Conservation (phyloP, 2,797 vertebrate genomes). For the Peromyscus nudipes region DNA sequence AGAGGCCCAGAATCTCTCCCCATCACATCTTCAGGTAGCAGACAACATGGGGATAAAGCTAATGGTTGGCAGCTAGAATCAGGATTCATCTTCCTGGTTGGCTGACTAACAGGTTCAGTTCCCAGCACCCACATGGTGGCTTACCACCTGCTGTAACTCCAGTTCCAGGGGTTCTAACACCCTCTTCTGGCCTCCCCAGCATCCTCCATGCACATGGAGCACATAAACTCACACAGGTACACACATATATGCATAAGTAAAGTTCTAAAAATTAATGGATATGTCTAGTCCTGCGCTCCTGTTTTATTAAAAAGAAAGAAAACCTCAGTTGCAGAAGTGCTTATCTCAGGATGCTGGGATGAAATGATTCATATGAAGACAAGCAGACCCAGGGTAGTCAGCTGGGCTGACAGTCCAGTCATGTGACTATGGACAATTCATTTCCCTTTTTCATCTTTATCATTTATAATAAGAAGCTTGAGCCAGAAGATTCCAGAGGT, state of each 20-base stretch:
- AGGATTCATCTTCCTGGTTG: background rate
- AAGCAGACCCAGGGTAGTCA: background rate
- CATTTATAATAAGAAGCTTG: background rate
- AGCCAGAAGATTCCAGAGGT: background rate
- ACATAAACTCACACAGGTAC: background rate
- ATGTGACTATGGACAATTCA: background rate
- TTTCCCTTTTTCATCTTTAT: background rate
- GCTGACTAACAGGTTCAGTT: background rate
- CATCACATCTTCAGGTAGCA: background rate
- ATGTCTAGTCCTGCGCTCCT: background rate
- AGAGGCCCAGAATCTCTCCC: background rate
- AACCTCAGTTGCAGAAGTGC: background rate
- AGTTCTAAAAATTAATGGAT: background rate
- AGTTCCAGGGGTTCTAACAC: background rate
- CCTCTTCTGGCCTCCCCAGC: background rate
- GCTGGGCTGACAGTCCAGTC: background rate
- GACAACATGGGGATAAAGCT: background rate
- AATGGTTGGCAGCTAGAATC: background rate
- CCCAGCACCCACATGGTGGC: background rate
- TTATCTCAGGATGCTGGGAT: background rate
- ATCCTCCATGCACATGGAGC: background rate
- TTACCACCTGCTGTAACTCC: background rate
- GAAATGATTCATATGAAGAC: background rate
- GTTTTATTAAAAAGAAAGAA: slow-evolving; percentile 4
- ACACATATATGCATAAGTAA: background rate